A percentile compares a stretch with the other conserved stretches of the same genome.
phyloP scores from a whole-genome alignment of 2,797 vertebrate species.

The Rhinella marina region DNA sequence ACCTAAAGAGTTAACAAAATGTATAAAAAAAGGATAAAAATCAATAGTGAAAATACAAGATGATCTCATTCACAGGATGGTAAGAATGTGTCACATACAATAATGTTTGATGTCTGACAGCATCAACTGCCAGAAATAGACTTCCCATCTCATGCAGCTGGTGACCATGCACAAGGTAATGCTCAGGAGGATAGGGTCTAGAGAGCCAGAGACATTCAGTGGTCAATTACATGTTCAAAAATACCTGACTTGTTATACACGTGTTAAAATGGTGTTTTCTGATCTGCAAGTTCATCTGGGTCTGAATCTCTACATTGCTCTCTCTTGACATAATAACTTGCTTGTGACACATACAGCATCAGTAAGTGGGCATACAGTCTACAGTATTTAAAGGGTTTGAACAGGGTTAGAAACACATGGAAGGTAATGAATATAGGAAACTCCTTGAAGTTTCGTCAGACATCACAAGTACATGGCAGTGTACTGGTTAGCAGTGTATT shows the following conservation, averaged over 20 bases:
- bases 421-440: too few relatives aligned
- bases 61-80: conserved; percentile 55
- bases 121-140: conserved; percentile 47
- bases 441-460: neutral
- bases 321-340: neutral
- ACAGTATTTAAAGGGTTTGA: neutral
- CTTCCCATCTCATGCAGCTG: conserved; percentile 38
- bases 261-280: neutral
- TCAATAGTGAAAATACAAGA: conserved; percentile 51
- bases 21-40: conserved; percentile 15
- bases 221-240: neutral
- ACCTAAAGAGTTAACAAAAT: conserved; percentile 28
- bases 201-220: conserved; percentile 7
- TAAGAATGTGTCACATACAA: conserved; percentile 57
- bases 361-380: neutral
- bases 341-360: neutral
- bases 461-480: neutral
- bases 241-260: neutral
- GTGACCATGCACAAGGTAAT: conserved; percentile 39
- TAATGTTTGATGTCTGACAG: conserved; percentile 55
- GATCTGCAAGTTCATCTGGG: neutral
- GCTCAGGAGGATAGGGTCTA: neutral
- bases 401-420: too few relatives aligned
- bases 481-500: neutral
- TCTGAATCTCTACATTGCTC: neutral